These are phyloP conservation scores for Notothenia coriiceps DNA, from an alignment of 2,113 vertebrate genomes.

Conservation along the genomic window DNA sequence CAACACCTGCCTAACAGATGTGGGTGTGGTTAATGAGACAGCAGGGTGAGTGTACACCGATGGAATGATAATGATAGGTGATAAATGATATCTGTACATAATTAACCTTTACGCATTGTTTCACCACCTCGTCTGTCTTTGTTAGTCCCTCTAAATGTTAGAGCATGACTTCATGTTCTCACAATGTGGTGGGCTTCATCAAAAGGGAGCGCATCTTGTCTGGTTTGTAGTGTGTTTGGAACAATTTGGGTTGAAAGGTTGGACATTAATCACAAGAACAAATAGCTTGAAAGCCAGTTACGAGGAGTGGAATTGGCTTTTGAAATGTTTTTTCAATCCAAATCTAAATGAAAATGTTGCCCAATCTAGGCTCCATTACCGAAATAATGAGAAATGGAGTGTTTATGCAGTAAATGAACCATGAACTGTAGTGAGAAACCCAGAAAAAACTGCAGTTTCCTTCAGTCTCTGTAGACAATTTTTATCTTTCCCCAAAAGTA, in stretches of 20 bases:
- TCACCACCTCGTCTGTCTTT: slow-evolving; percentile 9
- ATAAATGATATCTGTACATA: slow-evolving; percentile 25
- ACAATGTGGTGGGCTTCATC: neutral
- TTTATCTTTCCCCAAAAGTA: too few relatives aligned
- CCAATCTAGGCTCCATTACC: neutral
- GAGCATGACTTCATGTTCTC: slow-evolving; percentile 8
- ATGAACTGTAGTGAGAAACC: too few relatives aligned
- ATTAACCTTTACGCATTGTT: slow-evolving; percentile 10
- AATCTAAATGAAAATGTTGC: neutral
- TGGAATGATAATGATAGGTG: slow-evolving; percentile 49
- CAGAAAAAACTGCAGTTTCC: too few relatives aligned
- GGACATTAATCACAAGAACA: slow-evolving; percentile 1
- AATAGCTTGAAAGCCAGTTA: neutral
- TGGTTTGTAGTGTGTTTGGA: neutral
- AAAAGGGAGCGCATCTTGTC: neutral
- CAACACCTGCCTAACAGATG: slow-evolving; percentile 60
- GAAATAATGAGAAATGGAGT: neutral
- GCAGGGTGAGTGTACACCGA: slow-evolving; percentile 26
- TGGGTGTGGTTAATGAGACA: slow-evolving; percentile 41
- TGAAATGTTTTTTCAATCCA: neutral
- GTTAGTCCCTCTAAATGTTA: slow-evolving; percentile 3
- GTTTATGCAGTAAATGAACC: too few relatives aligned
- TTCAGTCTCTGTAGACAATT: too few relatives aligned
- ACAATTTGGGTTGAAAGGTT: neutral
- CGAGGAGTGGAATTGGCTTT: neutral